Conservation (phyloP, 1,140 invertebrate genomes). For the Cardiocondyla obscurior region DNA sequence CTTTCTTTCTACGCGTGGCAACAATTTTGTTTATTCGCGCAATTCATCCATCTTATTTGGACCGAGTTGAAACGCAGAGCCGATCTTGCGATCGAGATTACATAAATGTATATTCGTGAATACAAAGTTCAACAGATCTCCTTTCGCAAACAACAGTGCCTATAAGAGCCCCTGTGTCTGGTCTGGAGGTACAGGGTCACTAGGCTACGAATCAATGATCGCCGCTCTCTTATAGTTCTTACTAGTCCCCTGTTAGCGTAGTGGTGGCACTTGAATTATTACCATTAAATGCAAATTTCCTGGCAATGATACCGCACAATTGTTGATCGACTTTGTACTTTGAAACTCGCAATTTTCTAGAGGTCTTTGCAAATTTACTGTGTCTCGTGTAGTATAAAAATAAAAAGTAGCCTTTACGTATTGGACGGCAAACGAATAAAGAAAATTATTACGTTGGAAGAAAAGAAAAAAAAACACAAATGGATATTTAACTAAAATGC, state of each 20-base stretch:
- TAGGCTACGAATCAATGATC: slow-evolving; percentile 38
- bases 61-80: not conserved
- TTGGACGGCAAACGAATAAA: not conserved
- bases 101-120: not conserved
- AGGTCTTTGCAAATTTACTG: not conserved
- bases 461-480: not conserved
- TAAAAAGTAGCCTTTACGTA: not conserved
- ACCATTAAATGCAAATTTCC: slow-evolving; percentile 15
- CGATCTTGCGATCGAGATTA: not conserved
- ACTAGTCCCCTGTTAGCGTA: slow-evolving; percentile 7
- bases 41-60: not conserved
- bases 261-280: slow-evolving; percentile 35
- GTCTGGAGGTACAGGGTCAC: slow-evolving; percentile 38
- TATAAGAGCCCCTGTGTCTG: slow-evolving; percentile 26
- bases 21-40: not conserved
- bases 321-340: slow-evolving; percentile 39
- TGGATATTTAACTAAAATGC: too few relatives aligned
- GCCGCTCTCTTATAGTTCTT: slow-evolving; percentile 19
- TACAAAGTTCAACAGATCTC: slow-evolving; percentile 20
- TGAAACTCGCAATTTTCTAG: not conserved
- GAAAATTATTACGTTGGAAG: not conserved
- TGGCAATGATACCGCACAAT: not conserved
- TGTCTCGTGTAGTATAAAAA: not conserved
- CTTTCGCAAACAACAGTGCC: not conserved
- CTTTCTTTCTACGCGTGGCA: not conserved